Percentiles rank a stretch among this genome's conserved stretches.
These are phyloP conservation scores for Anoplolepis gracilipes DNA, from an alignment of 1,140 invertebrate genomes.

Conservation along the genomic window DNA sequence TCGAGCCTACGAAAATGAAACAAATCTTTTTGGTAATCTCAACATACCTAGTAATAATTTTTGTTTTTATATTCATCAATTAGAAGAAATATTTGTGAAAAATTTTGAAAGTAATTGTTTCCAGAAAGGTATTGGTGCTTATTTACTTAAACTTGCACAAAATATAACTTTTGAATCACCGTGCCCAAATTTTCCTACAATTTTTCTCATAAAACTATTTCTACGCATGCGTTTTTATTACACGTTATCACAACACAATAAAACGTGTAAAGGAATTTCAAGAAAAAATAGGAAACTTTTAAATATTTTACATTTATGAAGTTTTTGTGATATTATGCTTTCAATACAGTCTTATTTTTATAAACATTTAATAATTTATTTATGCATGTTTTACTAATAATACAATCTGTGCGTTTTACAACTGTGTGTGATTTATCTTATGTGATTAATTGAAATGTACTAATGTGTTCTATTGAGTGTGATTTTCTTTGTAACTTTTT, in stretches of 20 bases:
- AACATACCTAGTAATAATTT: not conserved
- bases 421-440: too few species aligned
- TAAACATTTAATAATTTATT: too few species aligned
- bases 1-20: not conserved
- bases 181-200: not conserved
- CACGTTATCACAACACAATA: not conserved
- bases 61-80: not conserved
- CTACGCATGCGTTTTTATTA: not conserved
- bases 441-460: too few species aligned
- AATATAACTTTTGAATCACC: not conserved
- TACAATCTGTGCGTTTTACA: too few species aligned
- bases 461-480: too few species aligned
- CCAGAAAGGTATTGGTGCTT: not conserved
- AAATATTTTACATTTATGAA: constrained; percentile 7
- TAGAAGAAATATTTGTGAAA: not conserved
- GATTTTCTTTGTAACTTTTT: too few species aligned
- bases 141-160: not conserved
- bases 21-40: not conserved
- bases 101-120: not conserved
- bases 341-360: too few species aligned
- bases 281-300: not conserved
- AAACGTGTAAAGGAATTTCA: not conserved
- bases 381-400: too few species aligned
- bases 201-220: not conserved
- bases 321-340: too few species aligned